Percentiles rank a stretch among this genome's conserved stretches.
Evolutionary conservation across 2,797 vertebrate species (phyloP).

Genomic region (Sebastes nivosus): DNA sequence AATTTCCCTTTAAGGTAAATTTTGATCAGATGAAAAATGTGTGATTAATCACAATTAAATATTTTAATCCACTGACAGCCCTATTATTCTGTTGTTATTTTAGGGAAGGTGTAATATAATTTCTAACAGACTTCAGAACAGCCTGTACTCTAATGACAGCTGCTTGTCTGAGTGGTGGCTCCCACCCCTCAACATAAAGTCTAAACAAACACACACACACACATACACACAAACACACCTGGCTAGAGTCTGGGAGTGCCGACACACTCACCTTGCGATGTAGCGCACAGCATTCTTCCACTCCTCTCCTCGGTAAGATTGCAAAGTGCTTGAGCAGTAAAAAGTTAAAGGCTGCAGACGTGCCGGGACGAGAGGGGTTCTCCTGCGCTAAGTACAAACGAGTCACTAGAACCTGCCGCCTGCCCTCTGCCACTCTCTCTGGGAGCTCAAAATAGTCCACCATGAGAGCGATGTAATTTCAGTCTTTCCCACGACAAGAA

Average conservation of each 20-base stretch:
- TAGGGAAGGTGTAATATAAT: not conserved
- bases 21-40: no score
- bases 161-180: conserved; percentile 40
- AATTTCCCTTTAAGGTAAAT: no score
- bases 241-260: conserved; percentile 54
- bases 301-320: conserved; percentile 67
- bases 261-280: conserved; percentile 82
- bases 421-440: conserved; percentile 84
- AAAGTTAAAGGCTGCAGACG: conserved; percentile 65
- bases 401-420: conserved; percentile 81
- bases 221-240: conserved; percentile 57
- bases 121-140: conserved; percentile 21
- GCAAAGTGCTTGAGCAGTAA: conserved; percentile 59
- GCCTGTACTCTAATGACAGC: conserved; percentile 51
- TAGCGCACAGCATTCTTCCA: conserved; percentile 84
- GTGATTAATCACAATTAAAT: no score
- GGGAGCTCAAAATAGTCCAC: conserved; percentile 88
- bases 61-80: no score
- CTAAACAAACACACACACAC: conserved; percentile 40
- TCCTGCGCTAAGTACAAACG: conserved; percentile 73
- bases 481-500: conserved; percentile 86
- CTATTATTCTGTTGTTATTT: not conserved
- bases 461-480: conserved; percentile 87
- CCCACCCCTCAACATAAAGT: conserved; percentile 24
- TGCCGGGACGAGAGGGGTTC: conserved; percentile 68